Base-by-base conservation (phyloP, 2,113 vertebrate species). In the Microtus richardsoni region DNA sequence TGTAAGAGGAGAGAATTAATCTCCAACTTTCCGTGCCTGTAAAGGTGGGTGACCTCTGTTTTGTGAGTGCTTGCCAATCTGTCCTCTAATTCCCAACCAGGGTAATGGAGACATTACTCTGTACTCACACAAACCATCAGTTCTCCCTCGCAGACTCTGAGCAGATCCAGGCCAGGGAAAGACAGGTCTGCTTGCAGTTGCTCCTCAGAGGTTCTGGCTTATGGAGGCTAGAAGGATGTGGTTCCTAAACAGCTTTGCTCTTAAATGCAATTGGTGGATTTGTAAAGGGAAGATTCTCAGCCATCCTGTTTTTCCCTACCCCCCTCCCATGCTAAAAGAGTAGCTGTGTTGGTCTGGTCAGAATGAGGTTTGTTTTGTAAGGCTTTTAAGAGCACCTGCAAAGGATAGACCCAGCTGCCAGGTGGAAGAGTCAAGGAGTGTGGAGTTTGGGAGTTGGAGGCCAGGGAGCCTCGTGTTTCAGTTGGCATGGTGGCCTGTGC, bases 1-100 rank as follows among this genome's bases (percentile, higher is more conserved):
- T 84, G 19, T 97, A 87, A 96, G 95, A 80, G 94, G 78, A 97
- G 91, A 91, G 96, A 98, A 97, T 98, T 98, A 97, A 97, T 97
- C 97, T 96, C 93, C 80, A 85, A 17, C 94, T 97, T 97, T 91
- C 90, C 89, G 36, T 24, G 39, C 0, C 0, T 94, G 82, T 97
- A 79, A 64, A 97, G 60, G 97, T 97, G 94, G 91, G 73, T 98
- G 96, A 97, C 97, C 95, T 96, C 95, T 97, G 83, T 93, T 84
- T 95, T n/a, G 7, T 97, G 91, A 92, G 77, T 0, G 3, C 96
- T 97, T 95, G 92, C 90, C 97, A 96, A 49, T 97, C 92, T 96
- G 95, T 95, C 74, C 84, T 95, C 71, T 28, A 74, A 71, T 92
- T 97, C 97, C 90, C 36, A 13, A 74, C 0, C 7, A 77, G 85